Percentiles rank a stretch among this genome's conserved stretches.
Evolutionary conservation across 2,888 invertebrate genomes (phyloP).

Genomic region (Mystacides longicornis): DNA sequence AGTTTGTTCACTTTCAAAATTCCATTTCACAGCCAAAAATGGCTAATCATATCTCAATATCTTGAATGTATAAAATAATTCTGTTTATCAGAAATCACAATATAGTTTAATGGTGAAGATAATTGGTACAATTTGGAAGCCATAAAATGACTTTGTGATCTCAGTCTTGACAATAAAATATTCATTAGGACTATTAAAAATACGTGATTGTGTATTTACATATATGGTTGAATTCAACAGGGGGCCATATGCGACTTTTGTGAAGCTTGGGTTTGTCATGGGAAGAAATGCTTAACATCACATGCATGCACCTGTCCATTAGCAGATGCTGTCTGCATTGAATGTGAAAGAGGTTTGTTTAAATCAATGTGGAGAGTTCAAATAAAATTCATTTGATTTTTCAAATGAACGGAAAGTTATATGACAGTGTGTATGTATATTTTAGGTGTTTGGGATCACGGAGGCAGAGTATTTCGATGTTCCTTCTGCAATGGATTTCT

Average conservation of each 20-base stretch:
- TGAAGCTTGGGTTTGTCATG: conserved; percentile 96
- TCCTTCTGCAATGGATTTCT: conserved; percentile 83
- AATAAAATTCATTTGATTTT: not conserved
- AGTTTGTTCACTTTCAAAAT: not conserved
- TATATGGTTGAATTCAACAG: conserved; percentile 37
- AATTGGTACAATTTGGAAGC: too few relatives aligned
- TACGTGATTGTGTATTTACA: too few relatives aligned
- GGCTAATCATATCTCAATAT: too few relatives aligned
- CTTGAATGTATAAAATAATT: too few relatives aligned
- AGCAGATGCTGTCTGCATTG: conserved; percentile 78
- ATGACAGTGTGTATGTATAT: not conserved
- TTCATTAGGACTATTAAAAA: too few relatives aligned
- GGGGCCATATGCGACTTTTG: conserved; percentile 97
- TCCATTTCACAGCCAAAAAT: too few relatives aligned
- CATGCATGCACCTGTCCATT: conserved; percentile 92
- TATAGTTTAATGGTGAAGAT: too few relatives aligned
- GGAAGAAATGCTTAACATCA: conserved; percentile 78
- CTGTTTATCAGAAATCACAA: too few relatives aligned
- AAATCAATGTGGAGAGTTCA: not conserved
- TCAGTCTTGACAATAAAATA: too few relatives aligned
- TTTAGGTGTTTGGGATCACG: conserved; percentile 86
- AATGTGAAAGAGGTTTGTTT: conserved; percentile 70
- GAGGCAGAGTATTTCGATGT: conserved; percentile 84
- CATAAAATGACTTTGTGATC: too few relatives aligned
- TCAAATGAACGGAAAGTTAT: not conserved